Evolutionary conservation across 2,888 invertebrate genomes (phyloP), one percentile per base, ranked within the genome.

Genomic region (Noctua comes): DNA sequence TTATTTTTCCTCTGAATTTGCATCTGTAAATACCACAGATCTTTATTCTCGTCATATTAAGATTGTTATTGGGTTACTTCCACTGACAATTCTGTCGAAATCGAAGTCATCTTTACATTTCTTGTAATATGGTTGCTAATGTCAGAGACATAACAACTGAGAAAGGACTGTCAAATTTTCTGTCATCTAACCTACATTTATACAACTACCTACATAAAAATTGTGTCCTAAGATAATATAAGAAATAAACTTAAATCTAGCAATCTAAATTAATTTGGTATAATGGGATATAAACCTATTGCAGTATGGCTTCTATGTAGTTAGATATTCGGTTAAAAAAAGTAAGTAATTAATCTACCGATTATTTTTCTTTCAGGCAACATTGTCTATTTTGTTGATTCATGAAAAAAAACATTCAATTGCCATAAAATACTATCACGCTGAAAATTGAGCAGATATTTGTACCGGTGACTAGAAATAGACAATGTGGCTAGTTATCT

Each of bases 391-490:
- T 79, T 76, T 73, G n/a, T 68, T 51, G 5, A 65, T 74, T 48
- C 1, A 43, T 71, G 16, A 31, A 68, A 21, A 21, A 59, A 57
- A 51, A 16, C 5, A 73, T 18, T 40, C 48, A 51, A 48, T 16
- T 73, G 31, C 24, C n/a, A 62, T 73, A 74, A 48, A 64, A 31
- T 64, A 57, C n/a, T 57, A 69, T 40, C 43, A 7, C 46, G n/a
- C 43, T 69, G 16, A 64, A 65, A n/a, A 66, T 68, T 81, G 75
- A 79, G 75, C 78, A 76, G 64, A 75, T 43, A 70, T 71, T 68
- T 69, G 27, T 70, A 73, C 11, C 73, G 70, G 75, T 88, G 88
- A 88, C 88, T 88, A 88, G 88, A 87, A 81, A 83, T 83, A 88
- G 81, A 87, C 87, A 88, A 88, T 83, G 85, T 75, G 68, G 59